Percentiles rank a stretch among this genome's conserved stretches.
These are phyloP conservation scores for Sturmia bella DNA, from an alignment of 2,888 invertebrate species.

Conservation along the genomic window DNA sequence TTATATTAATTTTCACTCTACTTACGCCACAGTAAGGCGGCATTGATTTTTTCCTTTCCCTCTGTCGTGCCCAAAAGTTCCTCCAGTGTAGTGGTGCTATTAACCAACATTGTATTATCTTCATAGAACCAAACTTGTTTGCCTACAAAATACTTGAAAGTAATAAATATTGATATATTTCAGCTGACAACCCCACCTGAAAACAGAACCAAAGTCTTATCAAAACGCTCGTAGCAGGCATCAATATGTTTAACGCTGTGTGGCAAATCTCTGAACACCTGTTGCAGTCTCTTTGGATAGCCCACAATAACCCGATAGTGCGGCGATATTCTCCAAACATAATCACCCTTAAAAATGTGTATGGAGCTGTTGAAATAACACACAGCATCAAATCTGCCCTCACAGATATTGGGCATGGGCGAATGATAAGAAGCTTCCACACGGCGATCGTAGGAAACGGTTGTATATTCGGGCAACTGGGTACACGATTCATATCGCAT, in stretches of 20 bases:
- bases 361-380: slow-evolving; percentile 84
- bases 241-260: slow-evolving; percentile 66
- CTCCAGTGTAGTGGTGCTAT: slow-evolving; percentile 84
- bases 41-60: slow-evolving; percentile 86
- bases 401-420: slow-evolving; percentile 84
- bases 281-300: slow-evolving; percentile 84
- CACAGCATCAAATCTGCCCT: slow-evolving; percentile 87
- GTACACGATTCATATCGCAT: neutral
- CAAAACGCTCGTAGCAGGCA: slow-evolving; percentile 71
- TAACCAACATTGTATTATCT: slow-evolving; percentile 73
- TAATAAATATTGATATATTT: neutral
- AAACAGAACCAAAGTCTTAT: slow-evolving; percentile 69
- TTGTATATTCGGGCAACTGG: slow-evolving; percentile 21
- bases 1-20: slow-evolving; percentile 55
- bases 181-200: slow-evolving; percentile 54
- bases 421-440: slow-evolving; percentile 35
- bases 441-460: slow-evolving; percentile 43
- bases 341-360: slow-evolving; percentile 85
- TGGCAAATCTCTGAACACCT: slow-evolving; percentile 84
- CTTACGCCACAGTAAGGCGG: slow-evolving; percentile 86
- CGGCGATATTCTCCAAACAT: slow-evolving; percentile 86
- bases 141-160: slow-evolving; percentile 14
- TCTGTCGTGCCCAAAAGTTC: slow-evolving; percentile 83
- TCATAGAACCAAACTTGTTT: slow-evolving; percentile 56
- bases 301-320: slow-evolving; percentile 81